Evolutionary conservation across 2,888 invertebrate genomes (phyloP).

Genomic region (Aphidius colemani): DNA sequence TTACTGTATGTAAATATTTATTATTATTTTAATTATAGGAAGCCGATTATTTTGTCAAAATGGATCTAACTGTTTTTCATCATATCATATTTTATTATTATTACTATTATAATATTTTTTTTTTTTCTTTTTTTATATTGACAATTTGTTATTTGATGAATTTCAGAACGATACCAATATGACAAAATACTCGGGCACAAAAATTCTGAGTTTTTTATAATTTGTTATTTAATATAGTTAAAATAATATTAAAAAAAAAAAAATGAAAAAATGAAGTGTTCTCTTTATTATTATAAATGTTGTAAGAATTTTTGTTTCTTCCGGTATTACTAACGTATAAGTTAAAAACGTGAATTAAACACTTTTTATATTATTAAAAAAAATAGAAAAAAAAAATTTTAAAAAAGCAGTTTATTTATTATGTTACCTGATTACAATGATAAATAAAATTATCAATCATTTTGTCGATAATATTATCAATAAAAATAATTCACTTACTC

Average conservation of each 20-base stretch:
- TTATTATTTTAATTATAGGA: slow-evolving; percentile 50
- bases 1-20: slow-evolving; percentile 50
- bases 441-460: slow-evolving; percentile 3
- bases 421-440: slow-evolving; percentile 22
- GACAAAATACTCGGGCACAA: slow-evolving; percentile 38
- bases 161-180: too few relatives aligned
- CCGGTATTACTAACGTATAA: slow-evolving; percentile 57
- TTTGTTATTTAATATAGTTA: slow-evolving; percentile 59
- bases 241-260: slow-evolving; percentile 47
- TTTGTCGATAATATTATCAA: background rate
- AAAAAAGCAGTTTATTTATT: slow-evolving; percentile 36
- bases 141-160: background rate
- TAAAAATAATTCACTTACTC: background rate
- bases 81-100: slow-evolving; percentile 1
- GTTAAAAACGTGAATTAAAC: slow-evolving; percentile 56
- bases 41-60: slow-evolving; percentile 39
- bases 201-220: slow-evolving; percentile 55
- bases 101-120: background rate
- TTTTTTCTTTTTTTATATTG: background rate
- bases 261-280: slow-evolving; percentile 43
- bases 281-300: slow-evolving; percentile 54
- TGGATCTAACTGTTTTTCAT: slow-evolving; percentile 29
- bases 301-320: slow-evolving; percentile 54
- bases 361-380: slow-evolving; percentile 50
- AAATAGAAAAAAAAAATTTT: slow-evolving; percentile 17